Evolutionary conservation across 2,888 invertebrate species (phyloP), one percentile per base, ranked within the genome.

Genomic region (Melanchra persicariae): DNA sequence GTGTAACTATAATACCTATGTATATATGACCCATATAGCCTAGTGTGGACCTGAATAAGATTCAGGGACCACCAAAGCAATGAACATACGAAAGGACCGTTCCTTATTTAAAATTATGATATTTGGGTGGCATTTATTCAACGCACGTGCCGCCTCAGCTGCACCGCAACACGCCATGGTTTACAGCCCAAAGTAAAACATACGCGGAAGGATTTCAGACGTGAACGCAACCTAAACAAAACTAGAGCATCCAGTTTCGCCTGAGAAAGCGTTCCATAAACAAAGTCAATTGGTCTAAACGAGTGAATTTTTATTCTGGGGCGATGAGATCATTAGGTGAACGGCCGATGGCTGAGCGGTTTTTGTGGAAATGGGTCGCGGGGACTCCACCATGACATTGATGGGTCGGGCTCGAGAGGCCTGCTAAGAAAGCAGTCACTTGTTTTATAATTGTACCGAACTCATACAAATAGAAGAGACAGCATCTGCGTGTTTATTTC

Each of bases 271-370:
- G 91, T 90, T 88, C 91, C 87, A 93, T 93, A 94, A 92, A 93
- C 93, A 91, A 92, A 93, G 91, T 91, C 94, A 93, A 95, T 95
- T 95, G 94, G 89, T 92, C 91, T 91, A 92, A 93, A 92, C 92
- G 90, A 91, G 90, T 88, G 89, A 92, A 88, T 92, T 94, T 94
- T 94, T 94, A 93, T 94, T 94, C 92, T 93, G 89, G 93, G 91
- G 84, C 94, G 93, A 93, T 95, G 95, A 95, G 92, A 93, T 95
- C 95, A 95, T 91, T 91, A 89, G 95, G 94, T 95, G 95, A 95
- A 95, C 85, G 95, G 89, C 94, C 94, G 92, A 64, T 87, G 87
- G 86, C 79, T 82, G 85, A 87, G 82, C 87, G 85, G 83, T 85
- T 87, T 90, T 86, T 81, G 81, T 81, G 85, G 82, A 94, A 92